Evolutionary conservation across 2,113 vertebrate species (phyloP), one percentile per base, ranked within the genome.

Genomic region (Marcusenius ussheri): DNA sequence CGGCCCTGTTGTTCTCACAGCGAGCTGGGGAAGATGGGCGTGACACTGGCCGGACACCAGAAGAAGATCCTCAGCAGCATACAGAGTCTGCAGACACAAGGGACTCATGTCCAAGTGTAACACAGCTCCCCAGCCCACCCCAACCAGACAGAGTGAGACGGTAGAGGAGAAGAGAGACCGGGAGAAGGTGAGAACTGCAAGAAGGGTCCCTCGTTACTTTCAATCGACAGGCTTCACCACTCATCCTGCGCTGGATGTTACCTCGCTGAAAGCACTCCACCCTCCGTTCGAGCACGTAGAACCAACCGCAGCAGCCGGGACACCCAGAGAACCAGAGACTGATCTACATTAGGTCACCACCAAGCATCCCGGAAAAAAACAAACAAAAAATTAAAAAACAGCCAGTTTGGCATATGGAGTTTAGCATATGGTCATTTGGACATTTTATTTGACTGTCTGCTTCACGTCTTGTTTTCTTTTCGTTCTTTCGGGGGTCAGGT

Each of bases 31-130:
- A 97, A 97, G 97, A 98, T 99, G 92, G 98, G 98, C 0, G 97
- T 99, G 91, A 97, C 97, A 90, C 94, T 99, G 90, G 98, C 98
- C 11, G 98, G 98, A 93, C 98, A 99, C 94, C 98, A 99, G 96
- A 99, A 99, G 96, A 99, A 99, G 94, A 98, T 99, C 92, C 95
- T 99, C 92, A 99, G 97, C 95, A 99, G 98, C 9, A 96, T 99
- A 35, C 97, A 99, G 94, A 97, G 97, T 93, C 96, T 96, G 92
- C 97, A 97, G 93, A 95, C 95, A 91, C 98, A 99, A 93, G 89
- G 89, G 51, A 84, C 80, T 85, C 89, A 89, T 24, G 53, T 89
- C 21, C 89, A 89, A 27, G 89, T 89, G 53, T 89, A 85, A 62
- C 80, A 27, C 97, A 27, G 24, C 70, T 42, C 31, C 31, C 87